Conservation (phyloP, 2,888 invertebrate genomes). For the Hyppa rectilinea region DNA sequence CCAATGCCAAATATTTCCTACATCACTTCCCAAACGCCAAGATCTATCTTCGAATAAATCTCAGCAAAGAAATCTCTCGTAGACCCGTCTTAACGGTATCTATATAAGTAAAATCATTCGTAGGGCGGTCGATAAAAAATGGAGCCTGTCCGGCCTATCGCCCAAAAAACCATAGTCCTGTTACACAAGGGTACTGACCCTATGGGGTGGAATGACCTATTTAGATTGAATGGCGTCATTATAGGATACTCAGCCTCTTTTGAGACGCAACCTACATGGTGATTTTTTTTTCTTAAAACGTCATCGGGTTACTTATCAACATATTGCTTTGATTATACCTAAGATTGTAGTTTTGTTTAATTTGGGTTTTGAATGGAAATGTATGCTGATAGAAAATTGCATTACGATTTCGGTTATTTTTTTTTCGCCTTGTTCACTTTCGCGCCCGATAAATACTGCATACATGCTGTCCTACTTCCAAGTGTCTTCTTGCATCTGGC, state of each 20-base stretch:
- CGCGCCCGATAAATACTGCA: no score
- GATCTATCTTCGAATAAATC: constrained; percentile 73
- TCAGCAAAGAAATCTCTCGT: constrained; percentile 67
- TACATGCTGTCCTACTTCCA: no score
- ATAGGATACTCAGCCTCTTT: constrained; percentile 68
- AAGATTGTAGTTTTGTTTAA: neutral
- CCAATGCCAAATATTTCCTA: neutral
- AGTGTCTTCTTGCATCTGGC: no score
- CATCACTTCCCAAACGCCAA: neutral
- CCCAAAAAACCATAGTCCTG: constrained; percentile 87
- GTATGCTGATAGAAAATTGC: neutral
- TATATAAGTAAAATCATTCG: constrained; percentile 85
- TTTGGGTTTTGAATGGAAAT: neutral
- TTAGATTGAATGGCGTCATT: constrained; percentile 87
- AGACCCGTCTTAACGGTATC: constrained; percentile 83
- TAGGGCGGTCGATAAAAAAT: constrained; percentile 88
- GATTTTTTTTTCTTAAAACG: constrained; percentile 14
- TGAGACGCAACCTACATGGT: neutral
- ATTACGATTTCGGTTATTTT: neutral
- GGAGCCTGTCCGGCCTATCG: constrained; percentile 76
- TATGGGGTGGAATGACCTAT: constrained; percentile 88
- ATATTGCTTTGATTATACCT: constrained; percentile 10
- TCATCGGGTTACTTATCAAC: constrained; percentile 1
- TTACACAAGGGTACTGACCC: constrained; percentile 87
- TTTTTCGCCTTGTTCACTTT: no score